phyloP scores from a whole-genome alignment of 2,113 vertebrate species.

The Elachura formosa region DNA sequence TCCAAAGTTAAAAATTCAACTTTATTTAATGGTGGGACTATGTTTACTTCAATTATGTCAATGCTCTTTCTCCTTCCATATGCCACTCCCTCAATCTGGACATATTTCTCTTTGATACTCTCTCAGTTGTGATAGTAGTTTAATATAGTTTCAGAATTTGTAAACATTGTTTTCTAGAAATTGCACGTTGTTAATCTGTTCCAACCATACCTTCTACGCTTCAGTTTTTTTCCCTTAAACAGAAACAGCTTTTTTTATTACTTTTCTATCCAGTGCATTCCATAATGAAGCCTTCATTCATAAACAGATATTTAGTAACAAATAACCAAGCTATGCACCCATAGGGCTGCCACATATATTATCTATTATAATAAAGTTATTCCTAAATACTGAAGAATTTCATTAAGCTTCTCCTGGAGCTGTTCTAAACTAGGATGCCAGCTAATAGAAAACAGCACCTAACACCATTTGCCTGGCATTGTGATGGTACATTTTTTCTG shows the following conservation, averaged over 20 bases:
- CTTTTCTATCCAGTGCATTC: neutral
- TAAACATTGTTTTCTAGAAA: neutral
- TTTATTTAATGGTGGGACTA: neutral
- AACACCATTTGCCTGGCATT: neutral
- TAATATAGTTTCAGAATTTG: neutral
- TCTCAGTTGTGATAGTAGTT: neutral
- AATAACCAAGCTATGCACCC: neutral
- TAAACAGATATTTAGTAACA: neutral
- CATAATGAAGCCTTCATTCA: neutral
- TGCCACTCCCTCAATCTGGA: neutral
- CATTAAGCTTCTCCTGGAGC: neutral
- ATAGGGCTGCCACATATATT: neutral
- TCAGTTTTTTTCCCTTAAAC: neutral
- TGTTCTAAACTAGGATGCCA: neutral
- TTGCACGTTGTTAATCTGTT: neutral
- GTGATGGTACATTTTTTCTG: too few species aligned
- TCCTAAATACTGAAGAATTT: neutral
- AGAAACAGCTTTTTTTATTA: neutral
- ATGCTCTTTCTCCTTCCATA: neutral
- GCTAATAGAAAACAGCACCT: neutral
- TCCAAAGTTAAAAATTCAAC: neutral
- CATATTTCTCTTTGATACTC: neutral
- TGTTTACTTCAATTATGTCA: neutral
- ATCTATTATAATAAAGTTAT: neutral
- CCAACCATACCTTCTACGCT: neutral